phyloP scores from a whole-genome alignment of 2,888 invertebrate genomes.

The Morpho deidamia region DNA sequence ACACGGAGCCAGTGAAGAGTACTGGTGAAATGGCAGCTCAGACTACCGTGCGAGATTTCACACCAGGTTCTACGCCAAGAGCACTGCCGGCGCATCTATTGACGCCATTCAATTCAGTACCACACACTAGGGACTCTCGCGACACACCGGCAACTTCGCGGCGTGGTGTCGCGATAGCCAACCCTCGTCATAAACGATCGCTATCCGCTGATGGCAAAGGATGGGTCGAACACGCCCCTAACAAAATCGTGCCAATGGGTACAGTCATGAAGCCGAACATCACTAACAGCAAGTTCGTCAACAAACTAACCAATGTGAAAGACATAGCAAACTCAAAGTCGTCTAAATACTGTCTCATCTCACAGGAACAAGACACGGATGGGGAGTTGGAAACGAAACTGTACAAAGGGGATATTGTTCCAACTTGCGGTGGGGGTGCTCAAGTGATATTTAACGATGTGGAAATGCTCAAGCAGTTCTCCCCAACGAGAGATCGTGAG shows the following conservation, averaged over 20 bases:
- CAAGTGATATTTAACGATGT: constrained; percentile 97
- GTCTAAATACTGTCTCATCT: constrained; percentile 94
- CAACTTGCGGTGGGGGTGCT: constrained; percentile 96
- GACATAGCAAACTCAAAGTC: constrained; percentile 83
- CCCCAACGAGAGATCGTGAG: constrained; percentile 77
- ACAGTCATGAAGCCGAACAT: constrained; percentile 93
- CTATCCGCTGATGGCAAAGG: constrained; percentile 85
- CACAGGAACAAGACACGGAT: constrained; percentile 94
- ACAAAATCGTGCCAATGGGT: constrained; percentile 88
- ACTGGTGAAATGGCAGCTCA: constrained; percentile 56
- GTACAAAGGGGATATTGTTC: constrained; percentile 96
- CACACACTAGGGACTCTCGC: constrained; percentile 48
- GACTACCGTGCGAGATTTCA: constrained; percentile 53
- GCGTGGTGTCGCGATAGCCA: constrained; percentile 83
- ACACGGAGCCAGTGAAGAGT: constrained; percentile 35
- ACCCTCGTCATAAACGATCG: constrained; percentile 87
- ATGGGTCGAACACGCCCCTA: constrained; percentile 95
- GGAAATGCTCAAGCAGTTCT: constrained; percentile 90
- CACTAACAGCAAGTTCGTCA: constrained; percentile 89
- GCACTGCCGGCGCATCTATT: constrained; percentile 64
- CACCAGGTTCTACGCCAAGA: constrained; percentile 65
- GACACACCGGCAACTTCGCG: constrained; percentile 59
- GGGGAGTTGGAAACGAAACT: constrained; percentile 96
- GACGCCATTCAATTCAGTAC: constrained; percentile 57
- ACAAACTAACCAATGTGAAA: constrained; percentile 88